These are phyloP conservation scores for Fringilla coelebs DNA, from an alignment of 2,797 vertebrate genomes.

Conservation along the genomic window DNA sequence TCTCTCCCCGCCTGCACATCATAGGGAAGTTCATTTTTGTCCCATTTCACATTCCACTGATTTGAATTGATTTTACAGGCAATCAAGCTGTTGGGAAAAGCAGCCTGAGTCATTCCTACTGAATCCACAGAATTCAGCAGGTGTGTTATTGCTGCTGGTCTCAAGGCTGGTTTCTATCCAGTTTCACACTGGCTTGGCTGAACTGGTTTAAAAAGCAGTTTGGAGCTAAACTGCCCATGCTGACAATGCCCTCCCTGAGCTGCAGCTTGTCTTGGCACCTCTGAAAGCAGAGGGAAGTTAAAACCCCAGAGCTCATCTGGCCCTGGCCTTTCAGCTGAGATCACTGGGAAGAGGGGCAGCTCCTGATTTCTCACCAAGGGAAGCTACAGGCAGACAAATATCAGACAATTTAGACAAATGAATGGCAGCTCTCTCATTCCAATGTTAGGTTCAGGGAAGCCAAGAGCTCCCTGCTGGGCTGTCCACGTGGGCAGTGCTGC, in stretches of 20 bases:
- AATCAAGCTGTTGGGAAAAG: neutral
- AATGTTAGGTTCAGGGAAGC: neutral
- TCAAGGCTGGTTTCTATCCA: neutral
- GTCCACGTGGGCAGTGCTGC: neutral
- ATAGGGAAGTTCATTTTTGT: neutral
- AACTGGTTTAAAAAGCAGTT: neutral
- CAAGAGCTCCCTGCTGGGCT: neutral
- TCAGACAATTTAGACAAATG: neutral
- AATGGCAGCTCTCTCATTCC: neutral
- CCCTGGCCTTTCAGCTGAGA: neutral
- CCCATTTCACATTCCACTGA: neutral
- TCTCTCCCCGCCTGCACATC: neutral
- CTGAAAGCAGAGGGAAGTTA: neutral
- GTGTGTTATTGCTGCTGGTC: neutral
- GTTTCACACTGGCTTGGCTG: neutral
- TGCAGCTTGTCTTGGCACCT: neutral
- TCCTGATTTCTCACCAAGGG: neutral
- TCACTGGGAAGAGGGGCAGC: neutral
- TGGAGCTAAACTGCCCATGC: neutral
- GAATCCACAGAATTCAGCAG: neutral
- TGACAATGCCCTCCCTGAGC: neutral
- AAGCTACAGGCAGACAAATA: neutral
- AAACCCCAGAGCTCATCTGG: rapidly evolving
- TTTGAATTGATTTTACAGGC: neutral
- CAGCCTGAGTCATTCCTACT: neutral